Evolutionary conservation across 2,113 vertebrate species (phyloP).

Genomic region (Lamprologus callipterus): DNA sequence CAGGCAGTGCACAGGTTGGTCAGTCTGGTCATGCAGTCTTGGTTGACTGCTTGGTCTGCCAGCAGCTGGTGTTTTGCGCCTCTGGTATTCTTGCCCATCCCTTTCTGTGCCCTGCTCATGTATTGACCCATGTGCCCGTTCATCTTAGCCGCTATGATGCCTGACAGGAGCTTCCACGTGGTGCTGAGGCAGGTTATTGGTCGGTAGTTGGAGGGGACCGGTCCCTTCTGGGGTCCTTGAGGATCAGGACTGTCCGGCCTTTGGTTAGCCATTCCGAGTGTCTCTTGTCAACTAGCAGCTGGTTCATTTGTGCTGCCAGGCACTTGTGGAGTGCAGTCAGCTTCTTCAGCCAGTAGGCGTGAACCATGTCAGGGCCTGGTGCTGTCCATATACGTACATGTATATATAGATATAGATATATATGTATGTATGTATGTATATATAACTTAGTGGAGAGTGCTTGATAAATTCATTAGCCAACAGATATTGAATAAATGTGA

Average conservation of each 20-base stretch:
- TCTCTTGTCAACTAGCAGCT: background rate
- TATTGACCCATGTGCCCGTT: background rate
- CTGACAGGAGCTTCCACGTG: background rate
- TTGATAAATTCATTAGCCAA: background rate
- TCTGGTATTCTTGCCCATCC: background rate
- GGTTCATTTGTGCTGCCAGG: background rate
- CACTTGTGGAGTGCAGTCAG: background rate
- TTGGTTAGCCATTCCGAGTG: fast-evolving
- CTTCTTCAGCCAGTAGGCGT: background rate
- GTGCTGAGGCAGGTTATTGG: background rate
- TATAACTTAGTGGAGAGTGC: background rate
- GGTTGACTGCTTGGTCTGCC: fast-evolving
- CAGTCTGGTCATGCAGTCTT: background rate
- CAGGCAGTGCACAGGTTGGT: background rate
- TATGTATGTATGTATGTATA: background rate
- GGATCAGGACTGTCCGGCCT: background rate
- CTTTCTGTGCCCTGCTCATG: fast-evolving
- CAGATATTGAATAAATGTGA: background rate
- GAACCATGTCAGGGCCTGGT: background rate
- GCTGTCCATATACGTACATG: background rate
- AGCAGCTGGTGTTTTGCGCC: background rate
- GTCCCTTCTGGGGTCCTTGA: background rate
- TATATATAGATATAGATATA: background rate
- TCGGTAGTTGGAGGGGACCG: fast-evolving
- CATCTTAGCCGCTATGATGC: background rate